These are phyloP conservation scores for Acinonyx jubatus DNA, from an alignment of 2,113 vertebrate genomes.

Conservation along the genomic window DNA sequence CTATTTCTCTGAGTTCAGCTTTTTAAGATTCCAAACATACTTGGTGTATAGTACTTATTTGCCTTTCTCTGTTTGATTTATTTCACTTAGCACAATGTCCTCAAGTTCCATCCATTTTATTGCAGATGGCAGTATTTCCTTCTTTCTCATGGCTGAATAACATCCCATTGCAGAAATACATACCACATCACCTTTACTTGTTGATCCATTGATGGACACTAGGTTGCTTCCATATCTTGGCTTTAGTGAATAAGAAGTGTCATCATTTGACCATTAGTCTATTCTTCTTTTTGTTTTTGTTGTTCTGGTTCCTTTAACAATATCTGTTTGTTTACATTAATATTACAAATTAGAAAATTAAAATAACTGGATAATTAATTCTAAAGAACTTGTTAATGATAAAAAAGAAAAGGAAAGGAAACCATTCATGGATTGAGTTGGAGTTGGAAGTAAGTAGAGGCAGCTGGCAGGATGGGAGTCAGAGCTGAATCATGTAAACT, in stretches of 20 bases:
- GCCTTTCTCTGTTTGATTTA: background rate
- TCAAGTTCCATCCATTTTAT: background rate
- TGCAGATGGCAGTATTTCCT: background rate
- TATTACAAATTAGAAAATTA: background rate
- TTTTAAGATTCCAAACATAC: background rate
- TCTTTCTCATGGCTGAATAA: background rate
- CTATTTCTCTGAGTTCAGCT: background rate
- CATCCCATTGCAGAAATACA: background rate
- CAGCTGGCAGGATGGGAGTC: background rate
- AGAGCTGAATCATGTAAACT: background rate
- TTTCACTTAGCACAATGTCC: background rate
- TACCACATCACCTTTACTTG: background rate
- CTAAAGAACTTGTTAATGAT: background rate
- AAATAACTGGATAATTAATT: slow-evolving; percentile 29
- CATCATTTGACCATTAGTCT: slow-evolving; percentile 1
- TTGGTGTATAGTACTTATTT: background rate
- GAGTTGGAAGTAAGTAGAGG: background rate
- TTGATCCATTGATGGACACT: background rate
- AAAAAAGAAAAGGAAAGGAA: background rate
- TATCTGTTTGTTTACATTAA: background rate
- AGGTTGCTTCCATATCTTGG: background rate
- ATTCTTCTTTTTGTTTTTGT: background rate
- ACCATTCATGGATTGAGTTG: background rate
- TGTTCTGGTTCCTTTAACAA: background rate
- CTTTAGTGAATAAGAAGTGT: background rate